These are phyloP conservation scores for Nymphicus hollandicus DNA, from an alignment of 2,113 vertebrate genomes.

Conservation along the genomic window DNA sequence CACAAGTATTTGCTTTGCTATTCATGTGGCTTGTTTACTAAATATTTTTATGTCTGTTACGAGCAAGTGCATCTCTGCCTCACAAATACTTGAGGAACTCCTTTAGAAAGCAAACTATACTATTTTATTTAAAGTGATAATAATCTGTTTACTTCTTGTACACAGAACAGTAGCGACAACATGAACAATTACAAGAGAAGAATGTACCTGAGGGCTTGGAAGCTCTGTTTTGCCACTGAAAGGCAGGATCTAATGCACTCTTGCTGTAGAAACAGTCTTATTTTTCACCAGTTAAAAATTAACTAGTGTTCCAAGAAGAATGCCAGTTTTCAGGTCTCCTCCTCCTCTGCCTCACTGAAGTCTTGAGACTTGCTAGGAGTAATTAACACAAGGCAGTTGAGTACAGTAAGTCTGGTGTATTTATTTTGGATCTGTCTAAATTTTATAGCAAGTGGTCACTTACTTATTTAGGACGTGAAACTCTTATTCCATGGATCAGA, in stretches of 20 bases:
- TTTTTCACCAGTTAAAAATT: constrained; percentile 20
- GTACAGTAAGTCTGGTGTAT: not conserved
- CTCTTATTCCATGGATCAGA: not conserved
- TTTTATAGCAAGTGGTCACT: not conserved
- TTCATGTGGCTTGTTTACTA: not conserved
- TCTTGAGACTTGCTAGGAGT: not conserved
- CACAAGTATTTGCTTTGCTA: not conserved
- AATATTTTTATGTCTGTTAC: not conserved
- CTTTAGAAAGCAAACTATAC: not conserved
- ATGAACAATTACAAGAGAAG: not conserved
- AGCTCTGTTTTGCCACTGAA: not conserved
- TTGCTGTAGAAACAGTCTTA: not conserved
- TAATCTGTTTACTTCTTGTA: not conserved
- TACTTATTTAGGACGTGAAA: not conserved
- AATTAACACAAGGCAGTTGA: not conserved
- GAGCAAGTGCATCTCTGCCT: not conserved
- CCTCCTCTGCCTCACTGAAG: not conserved
- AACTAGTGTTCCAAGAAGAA: constrained; percentile 8
- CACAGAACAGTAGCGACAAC: not conserved
- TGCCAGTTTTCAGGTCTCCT: not conserved
- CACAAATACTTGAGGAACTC: not conserved
- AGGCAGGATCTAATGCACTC: not conserved
- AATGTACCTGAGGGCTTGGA: not conserved
- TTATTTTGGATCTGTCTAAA: not conserved
- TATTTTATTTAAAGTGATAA: not conserved